These are phyloP conservation scores for Andrena dorsata DNA, from an alignment of 2,888 invertebrate species.

Conservation along the genomic window DNA sequence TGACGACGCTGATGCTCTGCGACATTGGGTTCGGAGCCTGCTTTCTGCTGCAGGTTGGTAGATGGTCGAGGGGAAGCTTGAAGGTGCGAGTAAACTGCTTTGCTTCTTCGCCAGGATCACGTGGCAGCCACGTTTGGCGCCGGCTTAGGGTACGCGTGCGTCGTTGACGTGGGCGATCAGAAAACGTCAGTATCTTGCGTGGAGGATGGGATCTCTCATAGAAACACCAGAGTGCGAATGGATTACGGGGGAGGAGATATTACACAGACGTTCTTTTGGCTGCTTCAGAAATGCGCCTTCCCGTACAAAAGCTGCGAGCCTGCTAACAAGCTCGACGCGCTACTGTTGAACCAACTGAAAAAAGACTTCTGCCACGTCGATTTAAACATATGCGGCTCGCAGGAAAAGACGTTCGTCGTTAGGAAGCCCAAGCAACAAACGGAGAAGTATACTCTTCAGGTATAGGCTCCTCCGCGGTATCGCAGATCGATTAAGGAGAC, in stretches of 20 bases:
- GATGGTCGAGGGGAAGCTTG: neutral
- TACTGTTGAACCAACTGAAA: constrained; percentile 93
- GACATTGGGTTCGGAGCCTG: constrained; percentile 95
- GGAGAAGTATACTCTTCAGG: constrained; percentile 91
- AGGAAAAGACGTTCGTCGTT: constrained; percentile 92
- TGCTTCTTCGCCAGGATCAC: constrained; percentile 87
- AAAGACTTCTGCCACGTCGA: constrained; percentile 96
- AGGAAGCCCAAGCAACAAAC: constrained; percentile 90
- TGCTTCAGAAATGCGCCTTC: constrained; percentile 95
- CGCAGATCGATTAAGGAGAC: neutral
- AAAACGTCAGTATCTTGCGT: constrained; percentile 98
- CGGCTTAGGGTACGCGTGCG: constrained; percentile 94
- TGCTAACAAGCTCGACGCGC: constrained; percentile 90
- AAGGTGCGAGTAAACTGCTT: neutral
- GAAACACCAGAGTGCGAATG: constrained; percentile 92
- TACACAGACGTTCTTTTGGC: constrained; percentile 94
- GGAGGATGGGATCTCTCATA: constrained; percentile 97
- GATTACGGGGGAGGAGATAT: constrained; percentile 97
- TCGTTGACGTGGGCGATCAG: constrained; percentile 97
- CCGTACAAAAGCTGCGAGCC: constrained; percentile 94
- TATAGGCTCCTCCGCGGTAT: constrained; percentile 65
- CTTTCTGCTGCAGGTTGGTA: constrained; percentile 90
- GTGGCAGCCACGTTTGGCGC: constrained; percentile 95
- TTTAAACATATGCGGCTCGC: constrained; percentile 94
- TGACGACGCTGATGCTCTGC: constrained; percentile 92